Evolutionary conservation across 2,113 vertebrate genomes (phyloP), one percentile per base, ranked within the genome.

Genomic region (Gnathonemus echidnorhynchus): DNA sequence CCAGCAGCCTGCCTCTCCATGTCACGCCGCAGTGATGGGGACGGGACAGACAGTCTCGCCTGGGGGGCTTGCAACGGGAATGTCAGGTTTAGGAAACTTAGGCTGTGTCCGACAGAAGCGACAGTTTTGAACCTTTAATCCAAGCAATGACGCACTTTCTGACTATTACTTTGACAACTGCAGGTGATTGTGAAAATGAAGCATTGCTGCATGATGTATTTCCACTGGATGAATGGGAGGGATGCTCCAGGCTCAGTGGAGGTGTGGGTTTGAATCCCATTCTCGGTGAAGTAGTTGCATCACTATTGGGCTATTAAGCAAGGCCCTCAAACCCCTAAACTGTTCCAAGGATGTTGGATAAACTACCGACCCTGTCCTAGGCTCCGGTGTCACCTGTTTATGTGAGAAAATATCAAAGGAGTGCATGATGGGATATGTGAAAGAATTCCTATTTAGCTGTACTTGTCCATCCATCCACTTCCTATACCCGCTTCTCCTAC

Each of bases 1-100:
- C 27, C 8, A 1, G 24, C n/a, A 15, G n/a, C 92, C 89, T 89
- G 70, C 45, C 62, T 92, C 88, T 91, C 53, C 46, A 35, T 88
- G 86, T 66, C 85, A 91, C 88, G 7, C 42, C 3, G 10, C 48
- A 80, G 35, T 86, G 10, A 86, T 46, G 45, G 31, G 24, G 45
- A 27, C 2, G 45, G 24, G 84, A 86, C 21, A 86, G 24, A 58
- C 17, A 53, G 27, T 39, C 5, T 35, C 17, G 8, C 86, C 50
- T 58, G 13, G 9, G 27, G 86, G 46, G 10, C 5, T 5, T 45
- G 48, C 24, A n/a, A 27, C 2, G 24, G 49, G 27, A 53, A 48
- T 27, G 85, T 70, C 10, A 49, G 85, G 46, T 15, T 9, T 49
- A 52, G 19, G 3, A 53, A 48, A 21, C 46, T 42, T 3, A 85